phyloP scores from a whole-genome alignment of 2,113 vertebrate species.

The Entelurus aequoreus region DNA sequence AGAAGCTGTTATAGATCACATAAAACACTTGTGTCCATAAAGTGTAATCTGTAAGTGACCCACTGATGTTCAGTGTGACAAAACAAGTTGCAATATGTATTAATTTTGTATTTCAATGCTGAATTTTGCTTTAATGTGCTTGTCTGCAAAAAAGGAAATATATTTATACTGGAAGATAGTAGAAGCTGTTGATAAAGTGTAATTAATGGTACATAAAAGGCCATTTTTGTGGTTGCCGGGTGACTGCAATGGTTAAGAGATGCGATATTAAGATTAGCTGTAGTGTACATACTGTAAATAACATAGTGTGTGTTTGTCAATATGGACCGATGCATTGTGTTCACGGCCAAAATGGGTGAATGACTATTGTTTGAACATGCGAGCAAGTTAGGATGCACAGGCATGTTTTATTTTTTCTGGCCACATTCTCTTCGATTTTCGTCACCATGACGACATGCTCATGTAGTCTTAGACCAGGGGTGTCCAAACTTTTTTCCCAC shows the following conservation, averaged over 20 bases:
- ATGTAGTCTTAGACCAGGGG: neutral
- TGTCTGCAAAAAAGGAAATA: slow-evolving; percentile 36
- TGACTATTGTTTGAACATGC: slow-evolving; percentile 6
- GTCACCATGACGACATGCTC: neutral
- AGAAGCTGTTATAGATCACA: neutral
- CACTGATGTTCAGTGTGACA: slow-evolving; percentile 3
- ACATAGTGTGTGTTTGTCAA: slow-evolving; percentile 9
- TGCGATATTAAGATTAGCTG: slow-evolving; percentile 19
- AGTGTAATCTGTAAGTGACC: neutral
- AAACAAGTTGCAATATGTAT: slow-evolving; percentile 20
- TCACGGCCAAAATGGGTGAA: slow-evolving; percentile 14
- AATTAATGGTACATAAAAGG: slow-evolving; percentile 6
- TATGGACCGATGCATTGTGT: slow-evolving; percentile 1
- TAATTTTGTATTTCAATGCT: slow-evolving; percentile 49
- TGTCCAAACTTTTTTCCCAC: no score
- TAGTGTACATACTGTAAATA: slow-evolving; percentile 51
- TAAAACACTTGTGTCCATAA: neutral
- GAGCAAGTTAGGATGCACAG: neutral
- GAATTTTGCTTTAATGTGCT: slow-evolving; percentile 32
- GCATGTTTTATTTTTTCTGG: slow-evolving; percentile 35
- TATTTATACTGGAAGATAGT: slow-evolving; percentile 47
- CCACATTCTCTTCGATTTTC: slow-evolving; percentile 10
- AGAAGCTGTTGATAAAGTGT: slow-evolving; percentile 21
- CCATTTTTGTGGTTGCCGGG: slow-evolving; percentile 37
- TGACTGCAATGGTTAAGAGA: slow-evolving; percentile 24